These are phyloP conservation scores for Sorex araneus DNA, from an alignment of 2,113 vertebrate species.

Conservation along the genomic window DNA sequence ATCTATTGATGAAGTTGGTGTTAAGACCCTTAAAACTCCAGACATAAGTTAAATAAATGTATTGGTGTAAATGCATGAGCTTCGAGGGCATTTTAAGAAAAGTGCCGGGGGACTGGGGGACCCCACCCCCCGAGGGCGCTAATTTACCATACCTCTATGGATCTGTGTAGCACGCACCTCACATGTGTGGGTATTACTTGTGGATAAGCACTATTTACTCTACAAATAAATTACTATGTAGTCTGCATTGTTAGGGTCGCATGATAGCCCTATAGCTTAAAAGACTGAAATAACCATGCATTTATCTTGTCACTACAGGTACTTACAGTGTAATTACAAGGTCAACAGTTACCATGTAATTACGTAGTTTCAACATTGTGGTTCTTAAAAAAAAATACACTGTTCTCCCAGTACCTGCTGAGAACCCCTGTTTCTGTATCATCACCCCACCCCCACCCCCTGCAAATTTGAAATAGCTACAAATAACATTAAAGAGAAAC, in stretches of 20 bases:
- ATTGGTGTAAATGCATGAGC: not conserved
- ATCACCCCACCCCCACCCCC: conserved; percentile 55
- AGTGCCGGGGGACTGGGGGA: too few relatives aligned
- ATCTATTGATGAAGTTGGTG: not conserved
- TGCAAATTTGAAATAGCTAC: conserved; percentile 69
- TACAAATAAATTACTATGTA: conserved; percentile 83
- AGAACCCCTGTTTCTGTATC: conserved; percentile 70
- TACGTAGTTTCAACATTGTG: conserved; percentile 71
- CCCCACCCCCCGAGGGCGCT: too few relatives aligned
- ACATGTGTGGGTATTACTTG: conserved; percentile 61
- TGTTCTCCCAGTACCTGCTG: conserved; percentile 59
- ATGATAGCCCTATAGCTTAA: conserved; percentile 76
- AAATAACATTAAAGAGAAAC: conserved; percentile 66
- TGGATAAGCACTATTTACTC: conserved; percentile 82
- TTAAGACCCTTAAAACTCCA: not conserved
- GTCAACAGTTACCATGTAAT: conserved; percentile 82
- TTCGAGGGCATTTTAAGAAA: conserved; percentile 13
- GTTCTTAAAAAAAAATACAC: conserved; percentile 68
- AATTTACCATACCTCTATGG: not conserved
- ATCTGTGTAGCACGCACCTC: not conserved
- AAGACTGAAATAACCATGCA: conserved; percentile 81
- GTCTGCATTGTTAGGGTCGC: conserved; percentile 75
- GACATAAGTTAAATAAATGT: conserved; percentile 29
- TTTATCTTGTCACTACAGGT: conserved; percentile 84
- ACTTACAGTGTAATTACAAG: conserved; percentile 82